Evolutionary conservation across 2,888 invertebrate genomes (phyloP), one percentile per base, ranked within the genome.

Genomic region (Coleophora deauratella): DNA sequence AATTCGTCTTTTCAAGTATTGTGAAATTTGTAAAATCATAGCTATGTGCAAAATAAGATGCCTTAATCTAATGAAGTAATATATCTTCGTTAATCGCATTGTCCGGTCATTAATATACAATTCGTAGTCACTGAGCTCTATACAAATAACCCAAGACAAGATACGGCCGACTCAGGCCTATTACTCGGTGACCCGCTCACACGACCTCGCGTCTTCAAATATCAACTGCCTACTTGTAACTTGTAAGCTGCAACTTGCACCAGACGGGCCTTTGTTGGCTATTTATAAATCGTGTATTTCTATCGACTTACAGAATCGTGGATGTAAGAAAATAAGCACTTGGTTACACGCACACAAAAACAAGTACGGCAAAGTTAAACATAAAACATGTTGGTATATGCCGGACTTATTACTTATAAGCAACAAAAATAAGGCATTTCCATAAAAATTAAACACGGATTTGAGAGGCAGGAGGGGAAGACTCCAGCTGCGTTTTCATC

Each of bases 81-180:
- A 62, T 55, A 63, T 72, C 62, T 54, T 57, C 58, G 59, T 68
- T 66, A 63, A 64, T 65, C 57, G 58, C 47, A 54, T 52, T 49
- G 61, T 55, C 54, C 52, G 52, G 55, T 57, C 54, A 67, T 71
- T 62, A 69, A 67, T 54, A 59, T 49, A 47, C 41, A 31, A 9
- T n/a, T 3, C 31, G 31, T 21, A 31, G 6, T 21, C 47, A 45
- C 47, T 49, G 47, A 21, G 21, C 21, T 21, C 21, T 21, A 21
- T 21, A 21, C 21, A 21, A 21, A 21, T 21, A 21, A 21, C 21
- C 3, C 21, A 21, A 21, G 21, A 21, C 21, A 6, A 21, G 21
- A 6, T 21, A 21, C 21, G 21, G 42, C 35, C 49, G 44, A 37
- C 38, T 35, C 27, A 33, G 36, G 50, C 47, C 53, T 56, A 54